phyloP scores from a whole-genome alignment of 2,888 invertebrate species.

The Agrotis exclamationis region DNA sequence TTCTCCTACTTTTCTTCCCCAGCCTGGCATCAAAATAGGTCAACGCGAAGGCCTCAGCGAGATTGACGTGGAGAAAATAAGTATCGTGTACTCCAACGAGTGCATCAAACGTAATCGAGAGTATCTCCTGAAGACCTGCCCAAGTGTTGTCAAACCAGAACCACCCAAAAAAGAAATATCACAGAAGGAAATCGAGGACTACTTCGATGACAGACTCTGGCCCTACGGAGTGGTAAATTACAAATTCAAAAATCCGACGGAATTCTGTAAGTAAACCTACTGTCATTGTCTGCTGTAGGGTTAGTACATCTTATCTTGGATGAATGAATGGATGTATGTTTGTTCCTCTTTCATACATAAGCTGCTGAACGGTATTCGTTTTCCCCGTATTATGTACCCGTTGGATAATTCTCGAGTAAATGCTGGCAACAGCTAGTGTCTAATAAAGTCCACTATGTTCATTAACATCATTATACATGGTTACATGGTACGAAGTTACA shows the following conservation, averaged over 20 bases:
- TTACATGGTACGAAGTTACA: too few species aligned
- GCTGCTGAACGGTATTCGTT: too few species aligned
- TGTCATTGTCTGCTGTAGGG: neutral
- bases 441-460: too few species aligned
- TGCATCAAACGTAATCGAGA: slow-evolving; percentile 81
- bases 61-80: slow-evolving; percentile 81
- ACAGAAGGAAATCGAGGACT: slow-evolving; percentile 73
- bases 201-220: slow-evolving; percentile 82
- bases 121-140: slow-evolving; percentile 83
- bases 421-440: too few species aligned
- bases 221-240: slow-evolving; percentile 80
- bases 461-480: too few species aligned
- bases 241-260: slow-evolving; percentile 75
- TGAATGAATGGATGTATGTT: too few species aligned
- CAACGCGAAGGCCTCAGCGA: slow-evolving; percentile 85
- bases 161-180: slow-evolving; percentile 40
- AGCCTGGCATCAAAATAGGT: slow-evolving; percentile 79
- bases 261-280: slow-evolving; percentile 80
- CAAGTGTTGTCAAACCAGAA: slow-evolving; percentile 75
- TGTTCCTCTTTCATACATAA: too few species aligned
- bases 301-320: too few species aligned
- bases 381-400: too few species aligned
- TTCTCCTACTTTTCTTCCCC: neutral
- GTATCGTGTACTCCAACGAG: slow-evolving; percentile 78
- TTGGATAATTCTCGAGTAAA: too few species aligned